phyloP scores from a whole-genome alignment of 2,797 vertebrate genomes.

The Eptatretus atami region DNA sequence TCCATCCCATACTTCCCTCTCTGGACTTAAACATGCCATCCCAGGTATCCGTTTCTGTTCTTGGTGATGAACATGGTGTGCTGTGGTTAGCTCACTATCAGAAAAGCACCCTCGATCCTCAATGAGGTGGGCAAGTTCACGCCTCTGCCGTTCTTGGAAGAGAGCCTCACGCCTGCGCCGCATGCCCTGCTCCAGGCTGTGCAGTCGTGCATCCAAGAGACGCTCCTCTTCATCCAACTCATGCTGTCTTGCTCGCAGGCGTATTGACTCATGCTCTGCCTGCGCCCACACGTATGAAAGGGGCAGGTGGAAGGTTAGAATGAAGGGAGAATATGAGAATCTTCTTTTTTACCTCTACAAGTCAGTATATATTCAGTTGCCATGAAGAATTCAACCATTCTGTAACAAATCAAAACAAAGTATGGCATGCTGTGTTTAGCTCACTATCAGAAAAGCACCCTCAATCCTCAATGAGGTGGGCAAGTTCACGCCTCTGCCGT shows the following conservation, averaged over 20 bases:
- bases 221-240: slow-evolving; percentile 95
- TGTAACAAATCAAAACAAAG: no score
- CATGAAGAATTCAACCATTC: no score
- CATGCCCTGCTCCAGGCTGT: slow-evolving; percentile 79
- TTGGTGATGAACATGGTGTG: no score
- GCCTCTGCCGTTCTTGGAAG: slow-evolving; percentile 50
- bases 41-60: no score
- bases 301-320: no score
- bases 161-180: slow-evolving; percentile 77
- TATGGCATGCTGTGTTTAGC: slow-evolving; percentile 26
- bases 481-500: slow-evolving; percentile 41
- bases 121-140: slow-evolving; percentile 47
- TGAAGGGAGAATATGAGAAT: no score
- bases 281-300: slow-evolving; percentile 12
- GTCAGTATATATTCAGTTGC: no score
- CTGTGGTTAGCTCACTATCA: slow-evolving; percentile 70
- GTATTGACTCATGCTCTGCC: slow-evolving; percentile 84
- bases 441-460: slow-evolving; percentile 69
- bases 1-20: no score
- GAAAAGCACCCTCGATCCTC: slow-evolving; percentile 40
- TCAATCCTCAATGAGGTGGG: slow-evolving; percentile 35
- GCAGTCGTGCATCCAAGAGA: slow-evolving; percentile 87
- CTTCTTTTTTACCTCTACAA: no score
- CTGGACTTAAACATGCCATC: no score
- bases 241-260: slow-evolving; percentile 81